phyloP scores from a whole-genome alignment of 2,797 vertebrate genomes.

The Semaprochilodus insignis region DNA sequence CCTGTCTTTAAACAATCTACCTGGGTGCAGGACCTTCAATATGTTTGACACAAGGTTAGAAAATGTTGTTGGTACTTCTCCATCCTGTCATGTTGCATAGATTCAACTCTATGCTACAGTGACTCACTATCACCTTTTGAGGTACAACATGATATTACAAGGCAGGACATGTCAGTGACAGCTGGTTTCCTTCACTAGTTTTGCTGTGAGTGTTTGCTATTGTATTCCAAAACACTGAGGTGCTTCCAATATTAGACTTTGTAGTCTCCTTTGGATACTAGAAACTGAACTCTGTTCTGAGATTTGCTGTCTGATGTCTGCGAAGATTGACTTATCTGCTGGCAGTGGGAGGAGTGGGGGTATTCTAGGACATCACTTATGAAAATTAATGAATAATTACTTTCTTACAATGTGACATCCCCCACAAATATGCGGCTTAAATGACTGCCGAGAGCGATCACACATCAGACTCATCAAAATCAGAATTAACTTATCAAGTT shows the following conservation, averaged over 20 bases:
- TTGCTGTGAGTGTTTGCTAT: not conserved
- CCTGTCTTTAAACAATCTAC: no score
- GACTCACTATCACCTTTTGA: no score
- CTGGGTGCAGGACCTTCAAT: no score
- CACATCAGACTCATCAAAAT: conserved; percentile 42
- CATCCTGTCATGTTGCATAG: no score
- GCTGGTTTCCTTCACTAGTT: not conserved
- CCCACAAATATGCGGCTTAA: conserved; percentile 39
- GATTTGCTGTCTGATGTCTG: conserved; percentile 5
- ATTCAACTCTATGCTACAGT: no score
- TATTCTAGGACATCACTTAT: conserved; percentile 40
- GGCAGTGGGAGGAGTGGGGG: conserved; percentile 6
- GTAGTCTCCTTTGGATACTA: not conserved
- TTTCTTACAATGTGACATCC: conserved; percentile 29
- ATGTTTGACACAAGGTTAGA: no score
- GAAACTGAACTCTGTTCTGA: conserved; percentile 18
- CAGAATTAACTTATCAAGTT: conserved; percentile 49
- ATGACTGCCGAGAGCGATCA: conserved; percentile 42
- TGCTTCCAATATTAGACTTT: not conserved
- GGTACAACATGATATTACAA: no score
- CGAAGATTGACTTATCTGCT: conserved; percentile 28
- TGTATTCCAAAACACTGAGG: not conserved
- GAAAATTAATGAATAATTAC: conserved; percentile 51
- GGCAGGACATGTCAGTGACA: no score
- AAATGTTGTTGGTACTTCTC: no score